These are phyloP conservation scores for Chascanopsetta lugubris DNA, from an alignment of 2,113 vertebrate genomes.

Conservation along the genomic window DNA sequence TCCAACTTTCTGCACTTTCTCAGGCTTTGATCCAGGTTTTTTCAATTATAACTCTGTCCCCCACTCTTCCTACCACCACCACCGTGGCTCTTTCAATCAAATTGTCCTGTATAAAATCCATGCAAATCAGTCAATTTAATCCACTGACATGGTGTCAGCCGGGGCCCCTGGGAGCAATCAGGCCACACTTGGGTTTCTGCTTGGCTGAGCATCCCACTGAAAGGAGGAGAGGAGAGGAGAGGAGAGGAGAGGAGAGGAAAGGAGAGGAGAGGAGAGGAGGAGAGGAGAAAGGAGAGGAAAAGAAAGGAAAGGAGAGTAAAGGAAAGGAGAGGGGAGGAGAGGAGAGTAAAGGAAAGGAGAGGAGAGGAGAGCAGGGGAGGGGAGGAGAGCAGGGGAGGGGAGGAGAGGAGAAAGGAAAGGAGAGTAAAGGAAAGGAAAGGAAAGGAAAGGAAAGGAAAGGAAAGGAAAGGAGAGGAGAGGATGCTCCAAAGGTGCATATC, in stretches of 20 bases:
- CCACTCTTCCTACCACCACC: not conserved
- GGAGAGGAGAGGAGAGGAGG: not conserved
- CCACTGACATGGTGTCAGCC: conserved; percentile 59
- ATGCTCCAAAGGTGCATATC: not conserved
- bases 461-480: conserved; percentile 15
- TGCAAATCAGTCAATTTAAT: conserved; percentile 71
- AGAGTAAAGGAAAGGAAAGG: too few relatives aligned
- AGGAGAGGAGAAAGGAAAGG: conserved; percentile 6
- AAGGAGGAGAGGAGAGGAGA: conserved; percentile 3
- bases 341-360: conserved; percentile 1
- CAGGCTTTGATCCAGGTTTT: not conserved
- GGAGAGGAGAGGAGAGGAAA: conserved; percentile 5
- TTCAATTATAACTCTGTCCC: not conserved
- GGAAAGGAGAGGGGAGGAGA: conserved; percentile 16
- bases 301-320: conserved; percentile 1
- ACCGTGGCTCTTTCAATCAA: not conserved
- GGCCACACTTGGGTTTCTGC: conserved; percentile 52
- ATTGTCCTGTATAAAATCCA: conserved; percentile 35
- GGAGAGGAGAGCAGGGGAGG: conserved; percentile 1
- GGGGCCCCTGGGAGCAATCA: conserved; percentile 51
- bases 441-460: conserved; percentile 3
- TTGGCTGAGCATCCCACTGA: conserved; percentile 40
- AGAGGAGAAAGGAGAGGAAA: conserved; percentile 7
- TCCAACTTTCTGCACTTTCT: conserved; percentile 16
- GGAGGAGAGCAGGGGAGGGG: not conserved